Evolutionary conservation across 2,888 invertebrate species (phyloP).

Genomic region (Thereva nobilitata): DNA sequence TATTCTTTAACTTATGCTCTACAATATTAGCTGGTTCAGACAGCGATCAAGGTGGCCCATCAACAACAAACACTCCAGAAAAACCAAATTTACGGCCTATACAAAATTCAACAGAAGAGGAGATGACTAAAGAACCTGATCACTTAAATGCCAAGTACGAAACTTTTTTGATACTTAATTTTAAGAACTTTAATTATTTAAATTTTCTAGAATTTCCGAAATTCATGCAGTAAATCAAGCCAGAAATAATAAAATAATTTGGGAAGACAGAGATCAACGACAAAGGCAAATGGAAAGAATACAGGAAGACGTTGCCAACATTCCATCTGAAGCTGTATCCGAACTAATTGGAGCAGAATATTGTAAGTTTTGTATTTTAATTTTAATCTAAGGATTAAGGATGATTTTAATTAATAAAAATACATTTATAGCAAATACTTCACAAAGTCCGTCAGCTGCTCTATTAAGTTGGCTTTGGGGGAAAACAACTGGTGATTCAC

Average conservation of each 20-base stretch:
- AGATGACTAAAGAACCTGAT: conserved; percentile 41
- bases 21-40: conserved; percentile 37
- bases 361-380: conserved; percentile 62
- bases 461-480: conserved; percentile 83
- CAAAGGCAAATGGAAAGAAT: conserved; percentile 76
- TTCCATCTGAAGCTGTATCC: conserved; percentile 74
- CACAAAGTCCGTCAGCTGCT: conserved; percentile 78
- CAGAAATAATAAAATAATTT: conserved; percentile 72
- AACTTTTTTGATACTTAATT: not conserved
- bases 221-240: conserved; percentile 71
- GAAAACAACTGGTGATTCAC: not conserved
- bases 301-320: conserved; percentile 72
- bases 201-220: conserved; percentile 61
- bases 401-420: conserved; percentile 11
- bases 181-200: too few relatives aligned
- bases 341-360: conserved; percentile 74
- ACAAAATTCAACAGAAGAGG: conserved; percentile 11
- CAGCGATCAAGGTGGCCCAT: conserved; percentile 41
- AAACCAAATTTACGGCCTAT: conserved; percentile 35
- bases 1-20: not conserved
- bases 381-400: conserved; percentile 5
- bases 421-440: conserved; percentile 69
- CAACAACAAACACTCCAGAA: conserved; percentile 39
- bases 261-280: conserved; percentile 76
- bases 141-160: conserved; percentile 54